These are phyloP conservation scores for Chrysotoxum bicinctum DNA, from an alignment of 2,888 invertebrate genomes.

Conservation along the genomic window DNA sequence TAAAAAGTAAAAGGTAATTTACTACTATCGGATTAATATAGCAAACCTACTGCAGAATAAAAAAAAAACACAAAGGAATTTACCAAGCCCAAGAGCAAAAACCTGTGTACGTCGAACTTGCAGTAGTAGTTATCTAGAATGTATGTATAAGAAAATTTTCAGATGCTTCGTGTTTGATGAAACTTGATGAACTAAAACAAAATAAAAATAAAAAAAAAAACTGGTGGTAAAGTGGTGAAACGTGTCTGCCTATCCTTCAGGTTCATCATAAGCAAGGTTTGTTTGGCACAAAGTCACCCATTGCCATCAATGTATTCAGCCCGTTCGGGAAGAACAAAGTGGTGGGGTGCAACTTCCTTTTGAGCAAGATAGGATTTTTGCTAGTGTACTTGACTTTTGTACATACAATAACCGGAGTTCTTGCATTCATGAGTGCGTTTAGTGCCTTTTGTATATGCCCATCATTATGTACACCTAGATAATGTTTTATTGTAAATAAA, in stretches of 20 bases:
- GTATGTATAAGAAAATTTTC: constrained; percentile 39
- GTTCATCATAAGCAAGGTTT: constrained; percentile 59
- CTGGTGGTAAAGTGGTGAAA: constrained; percentile 63
- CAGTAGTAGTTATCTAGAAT: constrained; percentile 29
- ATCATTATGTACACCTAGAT: constrained; percentile 2
- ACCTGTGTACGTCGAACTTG: constrained; percentile 33
- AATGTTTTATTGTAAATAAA: constrained; percentile 25
- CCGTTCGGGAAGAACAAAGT: background rate
- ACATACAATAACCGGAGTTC: constrained; percentile 32
- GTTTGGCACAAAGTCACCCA: constrained; percentile 39
- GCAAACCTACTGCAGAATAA: constrained; percentile 44
- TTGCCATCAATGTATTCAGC: background rate
- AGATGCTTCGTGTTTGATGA: constrained; percentile 45
- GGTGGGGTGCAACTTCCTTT: constrained; percentile 62
- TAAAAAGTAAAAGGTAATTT: constrained; percentile 34
- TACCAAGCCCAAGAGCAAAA: constrained; percentile 50
- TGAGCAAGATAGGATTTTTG: constrained; percentile 58
- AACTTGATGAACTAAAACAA: constrained; percentile 46
- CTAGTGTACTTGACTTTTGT: constrained; percentile 65
- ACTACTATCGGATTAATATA: constrained; percentile 48
- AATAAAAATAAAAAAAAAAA: constrained; percentile 26
- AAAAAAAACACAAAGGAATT: constrained; percentile 39
- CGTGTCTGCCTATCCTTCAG: constrained; percentile 64
- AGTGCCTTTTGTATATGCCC: background rate
- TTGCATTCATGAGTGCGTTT: background rate